Conservation (phyloP, 2,888 invertebrate species). For the Tenthredo notha region DNA sequence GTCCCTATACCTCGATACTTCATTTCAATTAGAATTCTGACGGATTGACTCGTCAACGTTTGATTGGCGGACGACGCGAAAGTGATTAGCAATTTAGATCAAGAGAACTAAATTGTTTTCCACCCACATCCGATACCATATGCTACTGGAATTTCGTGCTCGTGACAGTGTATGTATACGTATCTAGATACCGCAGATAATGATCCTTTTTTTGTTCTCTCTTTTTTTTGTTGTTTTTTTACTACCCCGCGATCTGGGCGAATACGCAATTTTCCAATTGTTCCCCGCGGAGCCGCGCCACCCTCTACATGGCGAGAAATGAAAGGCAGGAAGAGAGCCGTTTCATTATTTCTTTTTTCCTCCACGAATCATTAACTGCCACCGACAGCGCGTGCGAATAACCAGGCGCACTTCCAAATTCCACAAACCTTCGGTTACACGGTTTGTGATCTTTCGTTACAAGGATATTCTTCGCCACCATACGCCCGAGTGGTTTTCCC, state of each 20-base stretch:
- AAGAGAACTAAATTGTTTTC: slow-evolving; percentile 7
- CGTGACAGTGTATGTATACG: not conserved
- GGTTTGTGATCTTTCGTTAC: slow-evolving; percentile 12
- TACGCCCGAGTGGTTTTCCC: not conserved
- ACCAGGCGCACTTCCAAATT: not conserved
- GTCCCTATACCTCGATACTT: not conserved
- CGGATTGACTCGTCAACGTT: slow-evolving; percentile 12
- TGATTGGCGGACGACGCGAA: not conserved
- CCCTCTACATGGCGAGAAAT: not conserved
- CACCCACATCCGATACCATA: not conserved
- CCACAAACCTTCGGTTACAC: slow-evolving; percentile 20
- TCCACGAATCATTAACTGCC: slow-evolving; percentile 8
- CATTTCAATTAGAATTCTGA: not conserved
- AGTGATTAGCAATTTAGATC: slow-evolving; percentile 35
- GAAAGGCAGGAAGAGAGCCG: not conserved
- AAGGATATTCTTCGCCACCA: not conserved
- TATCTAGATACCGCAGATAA: not conserved
- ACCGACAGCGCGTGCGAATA: not conserved
- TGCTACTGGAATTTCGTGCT: not conserved
- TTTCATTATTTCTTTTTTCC: not conserved
- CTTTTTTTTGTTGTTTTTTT: not conserved
- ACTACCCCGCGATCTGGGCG: not conserved
- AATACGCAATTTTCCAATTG: slow-evolving; percentile 15
- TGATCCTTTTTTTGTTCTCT: not conserved
- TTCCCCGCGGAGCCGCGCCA: not conserved